A percentile compares a stretch with the other conserved stretches of the same genome.
phyloP scores from a whole-genome alignment of 2,888 invertebrate species.

The Acanthopleura granulata region DNA sequence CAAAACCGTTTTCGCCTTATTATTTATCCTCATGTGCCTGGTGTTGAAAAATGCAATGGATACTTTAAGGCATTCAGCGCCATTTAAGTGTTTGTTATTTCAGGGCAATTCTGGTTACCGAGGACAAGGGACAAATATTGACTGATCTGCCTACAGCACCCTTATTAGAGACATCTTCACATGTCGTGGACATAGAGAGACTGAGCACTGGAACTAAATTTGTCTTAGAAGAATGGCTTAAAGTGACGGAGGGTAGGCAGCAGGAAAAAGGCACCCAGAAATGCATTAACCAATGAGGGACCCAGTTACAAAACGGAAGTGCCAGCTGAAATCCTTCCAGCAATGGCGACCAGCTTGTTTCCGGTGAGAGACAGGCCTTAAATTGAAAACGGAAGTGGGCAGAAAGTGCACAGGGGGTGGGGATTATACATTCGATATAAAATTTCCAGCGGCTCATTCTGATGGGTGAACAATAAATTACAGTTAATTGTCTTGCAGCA shows the following conservation, averaged over 20 bases:
- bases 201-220: constrained; percentile 64
- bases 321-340: neutral
- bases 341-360: neutral
- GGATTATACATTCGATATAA: constrained; percentile 1
- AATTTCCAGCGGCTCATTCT: neutral
- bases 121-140: constrained; percentile 32
- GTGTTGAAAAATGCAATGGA: too few relatives aligned
- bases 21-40: too few relatives aligned
- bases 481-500: neutral
- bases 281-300: neutral
- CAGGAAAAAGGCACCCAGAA: neutral
- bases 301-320: constrained; percentile 5
- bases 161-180: constrained; percentile 42
- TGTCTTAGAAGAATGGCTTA: constrained; percentile 52
- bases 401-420: neutral
- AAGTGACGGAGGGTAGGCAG: constrained; percentile 34
- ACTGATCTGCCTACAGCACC: constrained; percentile 36
- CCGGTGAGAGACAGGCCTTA: neutral
- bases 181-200: constrained; percentile 43
- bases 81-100: neutral
- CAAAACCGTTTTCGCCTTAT: too few relatives aligned
- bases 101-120: constrained; percentile 24
- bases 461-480: neutral
- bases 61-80: too few relatives aligned
- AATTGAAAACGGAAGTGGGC: constrained; percentile 11